These are phyloP conservation scores for Choristoneura fumiferana DNA, from an alignment of 1,140 invertebrate genomes.

Conservation along the genomic window DNA sequence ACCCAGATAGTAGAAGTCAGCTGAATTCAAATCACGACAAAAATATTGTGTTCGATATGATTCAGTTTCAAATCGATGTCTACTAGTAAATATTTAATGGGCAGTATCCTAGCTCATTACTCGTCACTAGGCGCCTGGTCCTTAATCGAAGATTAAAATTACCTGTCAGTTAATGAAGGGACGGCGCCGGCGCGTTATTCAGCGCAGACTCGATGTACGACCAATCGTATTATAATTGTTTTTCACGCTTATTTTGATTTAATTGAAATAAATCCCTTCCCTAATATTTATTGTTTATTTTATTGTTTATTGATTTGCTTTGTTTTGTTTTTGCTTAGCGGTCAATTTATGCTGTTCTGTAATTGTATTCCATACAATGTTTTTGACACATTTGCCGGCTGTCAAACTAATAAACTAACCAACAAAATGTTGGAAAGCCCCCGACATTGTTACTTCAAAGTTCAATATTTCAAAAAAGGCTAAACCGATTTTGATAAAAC, in stretches of 20 bases:
- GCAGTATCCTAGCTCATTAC: background rate
- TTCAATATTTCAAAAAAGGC: too few relatives aligned
- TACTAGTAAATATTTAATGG: too few relatives aligned
- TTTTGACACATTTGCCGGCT: too few relatives aligned
- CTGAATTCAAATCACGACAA: too few relatives aligned
- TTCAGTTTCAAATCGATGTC: too few relatives aligned
- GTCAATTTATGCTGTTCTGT: conserved; percentile 9
- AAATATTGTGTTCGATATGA: too few relatives aligned
- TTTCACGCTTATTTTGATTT: conserved; percentile 26
- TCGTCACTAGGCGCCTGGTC: conserved; percentile 15
- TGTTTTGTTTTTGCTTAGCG: conserved; percentile 11
- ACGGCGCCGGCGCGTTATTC: conserved; percentile 12
- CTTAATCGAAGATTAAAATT: conserved; percentile 24
- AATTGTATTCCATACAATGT: too few relatives aligned
- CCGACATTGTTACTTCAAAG: too few relatives aligned
- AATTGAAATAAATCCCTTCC: conserved; percentile 24
- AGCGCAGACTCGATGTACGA: conserved; percentile 3
- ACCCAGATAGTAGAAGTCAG: too few relatives aligned
- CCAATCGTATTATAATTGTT: conserved; percentile 22
- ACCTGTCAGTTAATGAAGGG: conserved; percentile 20
- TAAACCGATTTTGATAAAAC: too few relatives aligned
- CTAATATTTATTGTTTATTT: conserved; percentile 25
- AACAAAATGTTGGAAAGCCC: too few relatives aligned
- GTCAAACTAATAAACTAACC: too few relatives aligned
- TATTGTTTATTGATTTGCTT: conserved; percentile 16